A percentile compares a stretch with the other conserved stretches of the same genome.
Conservation (phyloP, 35 echinoderm and acorn worm species). For the Apostichopus japonicus region DNA sequence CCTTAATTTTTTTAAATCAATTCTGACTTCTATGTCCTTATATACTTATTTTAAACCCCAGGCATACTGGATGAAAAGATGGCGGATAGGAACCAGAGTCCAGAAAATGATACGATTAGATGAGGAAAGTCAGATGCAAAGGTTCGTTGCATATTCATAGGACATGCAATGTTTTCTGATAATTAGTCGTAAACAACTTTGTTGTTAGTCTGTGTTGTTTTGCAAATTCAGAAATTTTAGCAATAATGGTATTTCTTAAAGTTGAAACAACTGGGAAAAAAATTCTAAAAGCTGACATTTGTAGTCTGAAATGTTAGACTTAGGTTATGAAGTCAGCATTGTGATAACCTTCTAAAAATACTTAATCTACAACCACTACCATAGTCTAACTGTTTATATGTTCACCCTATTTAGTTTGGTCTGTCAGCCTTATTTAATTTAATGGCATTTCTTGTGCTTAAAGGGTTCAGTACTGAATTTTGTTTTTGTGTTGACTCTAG, state of each 20-base stretch:
- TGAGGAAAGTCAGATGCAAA: slow-evolving; percentile 23
- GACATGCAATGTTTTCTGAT: neutral
- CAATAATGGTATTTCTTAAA: neutral
- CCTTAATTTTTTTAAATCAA: neutral
- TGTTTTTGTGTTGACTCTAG: no score
- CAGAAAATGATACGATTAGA: slow-evolving; percentile 39
- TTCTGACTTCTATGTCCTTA: neutral
- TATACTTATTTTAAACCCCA: neutral
- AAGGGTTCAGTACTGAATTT: no score
- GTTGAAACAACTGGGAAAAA: neutral
- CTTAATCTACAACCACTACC: no score
- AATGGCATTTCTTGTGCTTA: no score
- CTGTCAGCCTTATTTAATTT: no score
- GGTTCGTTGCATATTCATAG: neutral
- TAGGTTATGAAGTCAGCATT: no score
- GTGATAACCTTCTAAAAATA: no score
- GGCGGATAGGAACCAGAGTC: slow-evolving; percentile 32
- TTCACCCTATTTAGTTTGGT: no score
- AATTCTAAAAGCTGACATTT: no score
- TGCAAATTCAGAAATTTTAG: neutral
- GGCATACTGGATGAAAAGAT: slow-evolving; percentile 55
- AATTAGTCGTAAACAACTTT: no score
- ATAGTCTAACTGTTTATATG: no score
- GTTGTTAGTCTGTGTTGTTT: neutral
- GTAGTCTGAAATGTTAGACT: no score